A percentile compares a stretch with the other conserved stretches of the same genome.
phyloP scores from a whole-genome alignment of 2,113 vertebrate genomes.

The Xiphophorus couchianus region DNA sequence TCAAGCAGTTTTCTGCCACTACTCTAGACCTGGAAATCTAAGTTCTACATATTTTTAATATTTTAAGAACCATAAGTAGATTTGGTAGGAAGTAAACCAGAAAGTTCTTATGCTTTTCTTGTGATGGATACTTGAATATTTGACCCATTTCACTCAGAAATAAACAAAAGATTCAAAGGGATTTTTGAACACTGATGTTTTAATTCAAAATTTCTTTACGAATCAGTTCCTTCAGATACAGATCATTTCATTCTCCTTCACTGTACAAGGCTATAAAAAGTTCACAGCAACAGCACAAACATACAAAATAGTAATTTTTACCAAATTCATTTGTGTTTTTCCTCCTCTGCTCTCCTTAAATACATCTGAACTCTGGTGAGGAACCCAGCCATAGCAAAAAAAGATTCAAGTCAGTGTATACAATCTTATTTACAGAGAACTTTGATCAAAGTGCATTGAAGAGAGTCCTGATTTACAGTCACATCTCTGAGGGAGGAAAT shows the following conservation, averaged over 20 bases:
- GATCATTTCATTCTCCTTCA: conserved; percentile 38
- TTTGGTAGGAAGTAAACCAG: no score
- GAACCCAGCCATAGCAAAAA: conserved; percentile 88
- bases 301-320: conserved; percentile 82
- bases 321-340: conserved; percentile 69
- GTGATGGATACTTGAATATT: no score
- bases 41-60: no score
- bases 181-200: conserved; percentile 61
- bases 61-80: no score
- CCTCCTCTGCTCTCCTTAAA: conserved; percentile 63
- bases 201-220: conserved; percentile 73
- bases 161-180: no score
- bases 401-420: conserved; percentile 84
- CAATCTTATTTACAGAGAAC: conserved; percentile 92
- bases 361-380: conserved; percentile 75
- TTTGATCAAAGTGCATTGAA: conserved; percentile 94
- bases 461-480: conserved; percentile 89
- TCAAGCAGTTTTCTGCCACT: no score
- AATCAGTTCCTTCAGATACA: conserved; percentile 72
- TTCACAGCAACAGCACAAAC: conserved; percentile 83
- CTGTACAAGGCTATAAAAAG: conserved; percentile 84
- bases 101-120: no score
- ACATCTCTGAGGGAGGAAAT: conserved; percentile 56
- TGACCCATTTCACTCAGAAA: no score
- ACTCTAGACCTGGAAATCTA: no score